These are phyloP conservation scores for Aphodius sticticus DNA, from an alignment of 2,888 invertebrate species.

Conservation along the genomic window DNA sequence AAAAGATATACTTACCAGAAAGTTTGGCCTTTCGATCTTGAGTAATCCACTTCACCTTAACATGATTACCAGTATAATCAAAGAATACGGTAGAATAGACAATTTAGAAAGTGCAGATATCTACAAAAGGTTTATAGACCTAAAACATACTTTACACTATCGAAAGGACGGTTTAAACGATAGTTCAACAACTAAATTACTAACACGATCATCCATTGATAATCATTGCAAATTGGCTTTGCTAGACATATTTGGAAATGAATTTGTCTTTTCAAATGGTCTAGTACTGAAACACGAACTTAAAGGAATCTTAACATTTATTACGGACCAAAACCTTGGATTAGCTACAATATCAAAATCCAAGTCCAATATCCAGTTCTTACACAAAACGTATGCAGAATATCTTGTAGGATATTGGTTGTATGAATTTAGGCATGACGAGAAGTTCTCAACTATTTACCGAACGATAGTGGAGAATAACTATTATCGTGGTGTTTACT, in stretches of 20 bases:
- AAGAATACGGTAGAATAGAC: neutral
- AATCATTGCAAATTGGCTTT: neutral
- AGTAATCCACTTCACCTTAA: neutral
- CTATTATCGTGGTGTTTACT: neutral
- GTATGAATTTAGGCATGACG: neutral
- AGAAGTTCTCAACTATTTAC: neutral
- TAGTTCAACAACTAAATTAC: neutral
- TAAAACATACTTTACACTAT: constrained; percentile 4
- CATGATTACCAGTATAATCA: neutral
- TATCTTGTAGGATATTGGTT: neutral
- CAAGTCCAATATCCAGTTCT: neutral
- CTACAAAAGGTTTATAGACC: neutral
- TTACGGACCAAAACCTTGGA: neutral
- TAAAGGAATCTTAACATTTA: neutral
- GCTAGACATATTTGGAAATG: neutral
- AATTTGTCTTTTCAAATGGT: neutral
- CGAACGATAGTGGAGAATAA: neutral
- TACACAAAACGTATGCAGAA: neutral
- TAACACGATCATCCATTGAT: neutral
- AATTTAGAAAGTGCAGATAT: neutral
- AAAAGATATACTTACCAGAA: neutral
- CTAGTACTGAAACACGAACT: neutral
- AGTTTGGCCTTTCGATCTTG: neutral
- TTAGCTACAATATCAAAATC: neutral
- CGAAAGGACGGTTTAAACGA: neutral